phyloP scores from a whole-genome alignment of 2,888 invertebrate genomes.

The Tiliacea aurago region DNA sequence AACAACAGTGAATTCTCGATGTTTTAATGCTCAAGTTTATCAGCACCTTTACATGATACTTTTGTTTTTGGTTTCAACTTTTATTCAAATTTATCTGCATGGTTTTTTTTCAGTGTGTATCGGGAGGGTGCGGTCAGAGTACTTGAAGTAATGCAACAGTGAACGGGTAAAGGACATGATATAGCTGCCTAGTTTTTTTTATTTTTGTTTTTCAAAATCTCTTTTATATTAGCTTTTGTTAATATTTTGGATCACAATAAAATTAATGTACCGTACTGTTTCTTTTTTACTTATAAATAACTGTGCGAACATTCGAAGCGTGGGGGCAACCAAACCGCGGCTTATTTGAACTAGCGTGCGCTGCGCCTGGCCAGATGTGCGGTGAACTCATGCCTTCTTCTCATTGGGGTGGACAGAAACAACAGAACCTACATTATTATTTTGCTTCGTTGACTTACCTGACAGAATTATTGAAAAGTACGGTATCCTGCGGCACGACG shows the following conservation, averaged over 20 bases:
- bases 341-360: background rate
- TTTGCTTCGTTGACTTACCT: constrained; percentile 85
- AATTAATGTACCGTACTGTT: background rate
- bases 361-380: too few species aligned
- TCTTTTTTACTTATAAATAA: background rate
- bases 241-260: constrained; percentile 2
- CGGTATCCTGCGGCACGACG: constrained; percentile 99
- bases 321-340: background rate
- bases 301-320: background rate
- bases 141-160: too few species aligned
- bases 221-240: background rate
- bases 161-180: too few species aligned
- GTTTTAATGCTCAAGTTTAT: background rate
- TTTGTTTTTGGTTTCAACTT: background rate
- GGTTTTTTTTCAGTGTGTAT: constrained; percentile 5
- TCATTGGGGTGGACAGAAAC: too few species aligned
- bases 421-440: too few species aligned
- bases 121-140: background rate
- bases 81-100: background rate
- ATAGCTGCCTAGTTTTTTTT: background rate
- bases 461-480: constrained; percentile 97
- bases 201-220: background rate
- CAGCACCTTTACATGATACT: background rate
- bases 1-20: too few species aligned
- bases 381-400: too few species aligned